Base-by-base conservation (phyloP, 92 coral and sea anemone species). In the Palythoa caribaeorum region DNA sequence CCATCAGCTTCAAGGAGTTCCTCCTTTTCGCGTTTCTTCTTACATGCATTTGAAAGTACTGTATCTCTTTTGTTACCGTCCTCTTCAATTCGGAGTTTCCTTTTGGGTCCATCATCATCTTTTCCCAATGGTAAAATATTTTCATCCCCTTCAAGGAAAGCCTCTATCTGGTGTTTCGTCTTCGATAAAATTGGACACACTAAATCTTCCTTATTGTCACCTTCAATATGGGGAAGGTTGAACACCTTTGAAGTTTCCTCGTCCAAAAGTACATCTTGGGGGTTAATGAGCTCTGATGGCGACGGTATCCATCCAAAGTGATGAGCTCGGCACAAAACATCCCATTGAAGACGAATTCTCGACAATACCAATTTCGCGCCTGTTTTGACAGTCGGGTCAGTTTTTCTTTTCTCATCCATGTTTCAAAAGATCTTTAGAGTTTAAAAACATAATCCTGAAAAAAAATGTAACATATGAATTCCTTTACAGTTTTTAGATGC, bases 271-370 rank as follows among this genome's bases (percentile, higher is more conserved):
- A 81, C 86, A 7, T 13, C 14, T 11, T 20, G 76, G 28, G 20
- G 44, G 9, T 17, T 44, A 51, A 69, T 19, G 5, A 44, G 85
- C 50, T 63, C 73, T 12, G 11, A 16, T 8, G 85, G 85, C 1
- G 44, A 12, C 8, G 37, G 38, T 66, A 81, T 81, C 75, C 75
- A 81, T 66, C 86, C 86, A 35, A 65, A 65, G n/a, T 62, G 75
- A 19, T 48, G 6, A 2, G 86, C 76, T 3, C 86, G 86, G 9
- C 59, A 6, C 39, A 81, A 40, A 35, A 81, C 63, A 0, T 66
- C 63, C 75, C 38, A 51, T 5, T 81, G 35, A 8, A 81, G 40
- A 66, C 40, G 48, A 65, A 47, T 40, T 48, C 52, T 65, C 15
- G 76, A 40, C 35, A 81, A 71, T 4, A 48, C 11, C 1, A 81